Percentiles rank a stretch among this genome's conserved stretches.
phyloP scores from a whole-genome alignment of 64 coral and sea anemone genomes.

The Exaiptasia diaphana region DNA sequence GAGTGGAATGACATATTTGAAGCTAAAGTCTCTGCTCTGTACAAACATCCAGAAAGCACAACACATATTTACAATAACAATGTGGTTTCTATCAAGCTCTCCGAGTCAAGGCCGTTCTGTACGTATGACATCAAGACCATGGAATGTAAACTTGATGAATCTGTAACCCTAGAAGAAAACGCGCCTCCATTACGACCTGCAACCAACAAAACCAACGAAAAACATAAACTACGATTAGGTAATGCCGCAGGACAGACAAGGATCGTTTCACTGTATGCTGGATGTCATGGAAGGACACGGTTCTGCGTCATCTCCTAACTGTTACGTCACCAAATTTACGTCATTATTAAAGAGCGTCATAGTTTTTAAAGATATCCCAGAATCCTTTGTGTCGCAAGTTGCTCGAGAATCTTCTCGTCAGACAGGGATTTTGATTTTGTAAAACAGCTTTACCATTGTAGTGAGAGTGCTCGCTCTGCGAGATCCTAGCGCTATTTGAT shows the following conservation, averaged over 20 bases:
- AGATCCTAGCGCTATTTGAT: no score
- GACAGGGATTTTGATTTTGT: no score
- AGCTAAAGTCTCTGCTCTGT: background rate
- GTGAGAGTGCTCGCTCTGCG: background rate
- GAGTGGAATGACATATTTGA: constrained; percentile 77
- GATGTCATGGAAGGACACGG: constrained; percentile 64
- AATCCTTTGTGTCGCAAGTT: no score
- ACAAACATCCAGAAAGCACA: constrained; percentile 83
- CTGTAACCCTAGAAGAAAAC: constrained; percentile 26
- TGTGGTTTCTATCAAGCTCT: constrained; percentile 44
- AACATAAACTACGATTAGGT: constrained; percentile 9
- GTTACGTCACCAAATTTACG: no score
- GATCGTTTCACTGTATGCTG: constrained; percentile 52
- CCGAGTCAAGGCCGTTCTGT: constrained; percentile 31
- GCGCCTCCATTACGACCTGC: constrained; percentile 32
- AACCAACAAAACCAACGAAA: constrained; percentile 41
- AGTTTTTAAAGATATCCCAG: no score
- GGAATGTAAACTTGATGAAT: constrained; percentile 40
- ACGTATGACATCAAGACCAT: constrained; percentile 21
- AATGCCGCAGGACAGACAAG: constrained; percentile 25
- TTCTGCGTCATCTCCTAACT: constrained; percentile 78
- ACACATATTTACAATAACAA: constrained; percentile 66
- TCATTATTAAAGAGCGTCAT: no score
- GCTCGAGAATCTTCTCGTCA: background rate
- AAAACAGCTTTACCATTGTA: no score